Percentiles rank a stretch among this genome's conserved stretches.
Conservation (phyloP, 1,140 invertebrate species). For the Meloidogyne exigua region DNA sequence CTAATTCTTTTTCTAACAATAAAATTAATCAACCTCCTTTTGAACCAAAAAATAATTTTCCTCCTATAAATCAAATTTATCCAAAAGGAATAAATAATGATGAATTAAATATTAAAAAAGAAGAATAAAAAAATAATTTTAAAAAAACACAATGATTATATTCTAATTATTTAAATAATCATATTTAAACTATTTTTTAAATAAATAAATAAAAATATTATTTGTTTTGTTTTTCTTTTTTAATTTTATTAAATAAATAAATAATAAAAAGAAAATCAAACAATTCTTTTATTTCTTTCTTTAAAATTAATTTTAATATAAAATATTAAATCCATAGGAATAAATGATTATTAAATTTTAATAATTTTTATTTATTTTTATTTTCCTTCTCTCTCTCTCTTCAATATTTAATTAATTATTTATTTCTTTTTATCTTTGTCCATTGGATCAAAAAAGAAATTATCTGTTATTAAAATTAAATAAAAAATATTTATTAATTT, state of each 20-base stretch:
- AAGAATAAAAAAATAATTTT: background rate
- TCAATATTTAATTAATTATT: background rate
- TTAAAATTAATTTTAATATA: too few species aligned
- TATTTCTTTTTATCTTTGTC: background rate
- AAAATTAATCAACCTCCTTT: background rate
- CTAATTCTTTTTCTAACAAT: background rate
- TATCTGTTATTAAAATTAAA: background rate
- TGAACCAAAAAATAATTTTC: background rate
- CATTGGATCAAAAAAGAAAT: background rate
- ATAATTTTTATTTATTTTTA: background rate
- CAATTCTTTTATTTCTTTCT: too few species aligned
- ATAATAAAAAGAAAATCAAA: too few species aligned
- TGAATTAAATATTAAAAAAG: background rate
- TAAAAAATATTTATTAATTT: too few species aligned
- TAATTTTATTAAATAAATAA: too few species aligned
- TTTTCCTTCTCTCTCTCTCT: background rate
- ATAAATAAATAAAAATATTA: too few species aligned
- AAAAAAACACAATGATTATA: too few species aligned
- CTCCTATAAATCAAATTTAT: background rate
- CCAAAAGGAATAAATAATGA: background rate
- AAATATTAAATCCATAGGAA: too few species aligned
- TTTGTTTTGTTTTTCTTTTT: too few species aligned
- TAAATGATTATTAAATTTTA: too few species aligned
- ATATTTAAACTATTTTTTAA: too few species aligned
- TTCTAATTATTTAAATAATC: too few species aligned